Base-by-base conservation (phyloP, 2,888 invertebrate genomes). In the Malthinus flaveolus region DNA sequence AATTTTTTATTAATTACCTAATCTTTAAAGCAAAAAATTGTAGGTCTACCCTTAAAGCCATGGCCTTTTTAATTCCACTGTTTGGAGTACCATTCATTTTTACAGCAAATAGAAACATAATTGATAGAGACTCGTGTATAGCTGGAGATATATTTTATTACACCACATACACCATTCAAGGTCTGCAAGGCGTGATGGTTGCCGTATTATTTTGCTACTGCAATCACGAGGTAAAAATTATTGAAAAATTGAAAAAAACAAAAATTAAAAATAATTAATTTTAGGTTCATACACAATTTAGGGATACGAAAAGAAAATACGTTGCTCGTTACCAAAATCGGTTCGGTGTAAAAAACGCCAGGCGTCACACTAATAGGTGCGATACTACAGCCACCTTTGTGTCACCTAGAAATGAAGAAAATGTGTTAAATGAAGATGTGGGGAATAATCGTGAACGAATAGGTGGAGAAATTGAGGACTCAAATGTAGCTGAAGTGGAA, bases 61-160 rank as follows among this genome's bases (percentile, higher is more conserved):
- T 87, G 0, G 67, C 88, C 45, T 86, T 89, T 66, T 79, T 89
- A 64, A 83, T 89, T 75, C 88, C 89, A 0, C 77, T 90, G 33
- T 87, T 89, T 65, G 89, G 89, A 1, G 79, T 86, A 0, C 88
- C 89, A 68, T 87, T 88, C 67, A 78, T 89, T 11, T 75, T 88
- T 51, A 84, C 85, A 0, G 82, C 84, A 1, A 79, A 85, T 34
- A 75, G 83, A 50, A 84, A 84, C 1, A 75, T 76, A 10, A 83
- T 85, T 0, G 77, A 76, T 0, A 68, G 68, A 48, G 66, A 79
- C 78, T 66, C 85, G 81, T 74, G 77, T 67, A 0, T 73, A 67
- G 63, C 75, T 2, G 84, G 86, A 65, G 84, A 87, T 67, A 71
- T 79, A 9, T 87, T 85, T 68, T 85, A 84, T 66, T 84, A 82